Conservation (phyloP, 2,888 invertebrate genomes). For the Ellobium chinense region DNA sequence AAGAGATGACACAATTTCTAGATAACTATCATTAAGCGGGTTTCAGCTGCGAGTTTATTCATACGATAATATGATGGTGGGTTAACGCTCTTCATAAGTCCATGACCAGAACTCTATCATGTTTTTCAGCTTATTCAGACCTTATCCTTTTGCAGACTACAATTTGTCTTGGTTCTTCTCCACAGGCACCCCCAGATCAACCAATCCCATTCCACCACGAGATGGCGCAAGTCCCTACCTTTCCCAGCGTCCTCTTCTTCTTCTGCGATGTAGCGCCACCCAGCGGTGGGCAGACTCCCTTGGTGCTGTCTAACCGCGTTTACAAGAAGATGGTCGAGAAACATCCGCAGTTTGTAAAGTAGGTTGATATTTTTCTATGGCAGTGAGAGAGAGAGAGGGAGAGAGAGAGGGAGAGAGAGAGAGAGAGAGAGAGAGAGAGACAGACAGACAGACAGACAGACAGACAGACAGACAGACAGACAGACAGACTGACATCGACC, state of each 20-base stretch:
- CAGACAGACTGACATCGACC: too few species aligned
- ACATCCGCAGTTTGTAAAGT: slow-evolving; percentile 56
- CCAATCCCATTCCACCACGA: slow-evolving; percentile 71
- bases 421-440: slow-evolving; percentile 31
- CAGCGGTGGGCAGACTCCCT: slow-evolving; percentile 66
- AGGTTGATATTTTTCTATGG: background rate
- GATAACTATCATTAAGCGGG: too few species aligned
- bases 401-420: slow-evolving; percentile 31
- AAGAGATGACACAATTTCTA: too few species aligned
- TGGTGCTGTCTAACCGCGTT: slow-evolving; percentile 60
- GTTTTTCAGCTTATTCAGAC: too few species aligned
- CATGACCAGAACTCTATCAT: too few species aligned
- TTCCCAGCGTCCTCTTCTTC: slow-evolving; percentile 63
- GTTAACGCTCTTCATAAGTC: too few species aligned
- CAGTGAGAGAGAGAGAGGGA: too few species aligned
- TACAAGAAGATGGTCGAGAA: slow-evolving; percentile 55
- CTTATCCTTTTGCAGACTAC: too few species aligned
- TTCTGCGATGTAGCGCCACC: slow-evolving; percentile 61
- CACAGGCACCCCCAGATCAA: slow-evolving; percentile 63
- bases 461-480: too few species aligned
- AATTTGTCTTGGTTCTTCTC: too few species aligned
- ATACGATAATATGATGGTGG: too few species aligned
- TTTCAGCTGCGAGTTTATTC: too few species aligned
- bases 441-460: background rate
- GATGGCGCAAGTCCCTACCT: slow-evolving; percentile 69